Evolutionary conservation across 2,888 invertebrate genomes (phyloP).

Genomic region (Corythucha ciliata): DNA sequence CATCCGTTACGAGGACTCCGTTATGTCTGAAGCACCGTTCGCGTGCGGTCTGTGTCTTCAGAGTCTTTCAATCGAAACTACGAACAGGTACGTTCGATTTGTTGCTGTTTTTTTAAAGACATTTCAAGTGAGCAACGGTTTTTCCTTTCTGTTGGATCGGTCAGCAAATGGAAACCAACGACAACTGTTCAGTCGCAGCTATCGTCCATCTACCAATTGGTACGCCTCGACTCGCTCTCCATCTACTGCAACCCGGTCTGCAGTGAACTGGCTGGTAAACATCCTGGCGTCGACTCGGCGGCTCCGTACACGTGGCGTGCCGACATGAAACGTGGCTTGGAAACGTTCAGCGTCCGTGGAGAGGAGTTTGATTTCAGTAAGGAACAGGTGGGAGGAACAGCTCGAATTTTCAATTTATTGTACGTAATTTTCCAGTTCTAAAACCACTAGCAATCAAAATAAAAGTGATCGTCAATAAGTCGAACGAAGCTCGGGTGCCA

Average conservation of each 20-base stretch:
- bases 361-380: constrained; percentile 72
- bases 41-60: constrained; percentile 70
- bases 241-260: constrained; percentile 57
- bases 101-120: not conserved
- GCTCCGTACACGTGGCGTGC: constrained; percentile 64
- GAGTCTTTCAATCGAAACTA: constrained; percentile 66
- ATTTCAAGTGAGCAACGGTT: not conserved
- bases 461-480: constrained; percentile 62
- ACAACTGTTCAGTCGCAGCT: constrained; percentile 45
- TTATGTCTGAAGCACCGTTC: constrained; percentile 55
- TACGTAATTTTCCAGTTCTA: constrained; percentile 49
- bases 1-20: constrained; percentile 68
- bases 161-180: constrained; percentile 66
- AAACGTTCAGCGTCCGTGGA: constrained; percentile 65
- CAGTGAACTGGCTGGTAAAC: constrained; percentile 47
- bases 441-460: constrained; percentile 70
- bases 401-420: not conserved
- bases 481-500: constrained; percentile 52
- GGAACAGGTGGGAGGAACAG: too few species aligned
- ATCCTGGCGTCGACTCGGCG: constrained; percentile 47
- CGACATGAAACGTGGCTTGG: constrained; percentile 61
- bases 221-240: constrained; percentile 65
- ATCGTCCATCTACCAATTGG: constrained; percentile 59
- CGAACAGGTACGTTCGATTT: constrained; percentile 53
- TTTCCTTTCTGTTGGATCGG: constrained; percentile 32